phyloP scores from a whole-genome alignment of 2,113 vertebrate species.

The Pao palembangensis region DNA sequence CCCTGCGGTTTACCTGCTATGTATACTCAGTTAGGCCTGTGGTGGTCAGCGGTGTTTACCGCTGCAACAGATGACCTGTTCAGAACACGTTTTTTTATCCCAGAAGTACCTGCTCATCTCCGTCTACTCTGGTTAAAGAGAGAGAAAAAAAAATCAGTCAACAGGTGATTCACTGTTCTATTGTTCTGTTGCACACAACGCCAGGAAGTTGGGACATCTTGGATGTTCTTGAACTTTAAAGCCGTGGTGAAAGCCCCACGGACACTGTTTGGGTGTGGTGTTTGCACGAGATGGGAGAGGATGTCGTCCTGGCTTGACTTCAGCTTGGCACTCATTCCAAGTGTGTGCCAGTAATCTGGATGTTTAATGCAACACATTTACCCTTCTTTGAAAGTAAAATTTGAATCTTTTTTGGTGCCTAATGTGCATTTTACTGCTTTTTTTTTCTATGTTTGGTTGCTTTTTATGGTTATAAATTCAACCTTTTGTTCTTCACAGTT shows the following conservation, averaged over 20 bases:
- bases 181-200: conserved; percentile 30
- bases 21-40: conserved; percentile 5
- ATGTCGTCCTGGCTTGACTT: conserved; percentile 16
- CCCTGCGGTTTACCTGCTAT: background rate
- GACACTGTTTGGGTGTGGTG: conserved; percentile 13
- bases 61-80: background rate
- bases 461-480: background rate
- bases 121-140: conserved; percentile 5
- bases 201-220: conserved; percentile 19
- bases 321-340: conserved; percentile 26
- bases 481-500: conserved; percentile 73
- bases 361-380: conserved; percentile 1
- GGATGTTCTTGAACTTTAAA: conserved; percentile 3
- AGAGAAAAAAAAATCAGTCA: conserved; percentile 9
- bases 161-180: conserved; percentile 20
- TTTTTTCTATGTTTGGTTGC: background rate
- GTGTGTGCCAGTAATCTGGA: conserved; percentile 17
- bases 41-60: conserved; percentile 22
- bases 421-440: background rate
- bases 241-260: conserved; percentile 21
- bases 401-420: background rate
- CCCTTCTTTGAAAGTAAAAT: background rate
- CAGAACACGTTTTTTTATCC: conserved; percentile 20
- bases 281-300: background rate
- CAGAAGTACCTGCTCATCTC: conserved; percentile 2